phyloP scores from a whole-genome alignment of 2,888 invertebrate species.

The Sinelater perroti region DNA sequence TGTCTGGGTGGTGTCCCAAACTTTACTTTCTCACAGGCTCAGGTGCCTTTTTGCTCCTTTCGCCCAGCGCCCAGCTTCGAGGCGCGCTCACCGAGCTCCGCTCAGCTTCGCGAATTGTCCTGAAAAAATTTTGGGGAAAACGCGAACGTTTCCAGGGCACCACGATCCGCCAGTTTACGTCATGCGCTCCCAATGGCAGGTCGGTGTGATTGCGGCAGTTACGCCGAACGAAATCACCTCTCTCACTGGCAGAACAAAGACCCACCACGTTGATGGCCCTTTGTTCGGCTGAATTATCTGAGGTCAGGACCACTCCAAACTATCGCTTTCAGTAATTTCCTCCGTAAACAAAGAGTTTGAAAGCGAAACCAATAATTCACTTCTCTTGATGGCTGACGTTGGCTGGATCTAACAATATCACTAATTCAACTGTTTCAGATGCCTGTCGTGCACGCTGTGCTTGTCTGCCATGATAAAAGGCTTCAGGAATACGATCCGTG shows the following conservation, averaged over 20 bases:
- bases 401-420: too few species aligned
- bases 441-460: too few species aligned
- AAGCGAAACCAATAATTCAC: constrained; percentile 17
- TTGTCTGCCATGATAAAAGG: too few species aligned
- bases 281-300: constrained; percentile 50
- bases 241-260: constrained; percentile 42
- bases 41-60: constrained; percentile 2
- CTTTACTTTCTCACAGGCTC: constrained; percentile 18
- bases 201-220: background rate
- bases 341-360: constrained; percentile 15
- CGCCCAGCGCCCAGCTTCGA: too few species aligned
- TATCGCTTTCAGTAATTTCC: constrained; percentile 22
- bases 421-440: too few species aligned
- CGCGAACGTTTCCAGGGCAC: too few species aligned
- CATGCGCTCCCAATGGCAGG: background rate
- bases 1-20: constrained; percentile 26
- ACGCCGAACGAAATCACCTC: constrained; percentile 40
- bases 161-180: too few species aligned
- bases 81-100: too few species aligned
- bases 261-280: constrained; percentile 51
- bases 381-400: too few species aligned
- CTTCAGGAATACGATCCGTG: too few species aligned
- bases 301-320: constrained; percentile 50
- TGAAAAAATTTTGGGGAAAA: too few species aligned
- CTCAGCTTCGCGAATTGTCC: too few species aligned